Evolutionary conservation across 2,888 invertebrate genomes (phyloP).

Genomic region (Campopleginae sp.): DNA sequence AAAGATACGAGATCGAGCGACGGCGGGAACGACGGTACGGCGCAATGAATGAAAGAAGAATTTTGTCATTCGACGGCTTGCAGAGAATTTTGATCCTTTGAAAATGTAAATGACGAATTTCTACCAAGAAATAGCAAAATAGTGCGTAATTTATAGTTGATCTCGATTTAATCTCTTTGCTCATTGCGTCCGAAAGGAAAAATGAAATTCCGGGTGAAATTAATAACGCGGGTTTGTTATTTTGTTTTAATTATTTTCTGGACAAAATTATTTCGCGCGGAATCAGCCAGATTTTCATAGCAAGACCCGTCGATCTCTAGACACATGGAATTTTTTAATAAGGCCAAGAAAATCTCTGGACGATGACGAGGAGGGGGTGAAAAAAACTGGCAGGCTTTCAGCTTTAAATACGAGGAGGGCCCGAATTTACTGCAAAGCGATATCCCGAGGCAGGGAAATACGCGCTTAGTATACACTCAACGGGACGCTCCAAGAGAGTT

Average conservation of each 20-base stretch:
- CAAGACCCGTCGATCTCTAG: constrained; percentile 8
- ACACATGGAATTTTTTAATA: constrained; percentile 42
- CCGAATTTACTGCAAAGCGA: constrained; percentile 82
- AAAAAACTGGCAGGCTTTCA: constrained; percentile 25
- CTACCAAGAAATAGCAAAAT: neutral
- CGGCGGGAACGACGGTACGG: constrained; percentile 30
- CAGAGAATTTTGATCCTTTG: neutral
- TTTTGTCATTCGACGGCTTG: constrained; percentile 27
- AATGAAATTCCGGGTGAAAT: neutral
- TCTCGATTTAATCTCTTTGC: neutral
- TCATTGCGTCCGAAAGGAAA: neutral
- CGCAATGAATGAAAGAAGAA: constrained; percentile 33
- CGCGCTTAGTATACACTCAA: constrained; percentile 42
- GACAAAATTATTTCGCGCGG: neutral
- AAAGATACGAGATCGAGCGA: constrained; percentile 75
- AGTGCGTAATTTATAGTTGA: neutral
- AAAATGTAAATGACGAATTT: neutral
- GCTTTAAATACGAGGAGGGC: constrained; percentile 70
- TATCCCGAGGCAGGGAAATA: constrained; percentile 73
- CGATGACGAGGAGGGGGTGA: neutral
- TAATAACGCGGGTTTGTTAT: neutral
- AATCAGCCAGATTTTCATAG: neutral
- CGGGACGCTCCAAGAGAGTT: constrained; percentile 77
- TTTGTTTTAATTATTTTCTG: neutral
- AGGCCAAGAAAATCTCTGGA: constrained; percentile 7